These are phyloP conservation scores for Picus viridis DNA, from an alignment of 2,797 vertebrate genomes.

Conservation along the genomic window DNA sequence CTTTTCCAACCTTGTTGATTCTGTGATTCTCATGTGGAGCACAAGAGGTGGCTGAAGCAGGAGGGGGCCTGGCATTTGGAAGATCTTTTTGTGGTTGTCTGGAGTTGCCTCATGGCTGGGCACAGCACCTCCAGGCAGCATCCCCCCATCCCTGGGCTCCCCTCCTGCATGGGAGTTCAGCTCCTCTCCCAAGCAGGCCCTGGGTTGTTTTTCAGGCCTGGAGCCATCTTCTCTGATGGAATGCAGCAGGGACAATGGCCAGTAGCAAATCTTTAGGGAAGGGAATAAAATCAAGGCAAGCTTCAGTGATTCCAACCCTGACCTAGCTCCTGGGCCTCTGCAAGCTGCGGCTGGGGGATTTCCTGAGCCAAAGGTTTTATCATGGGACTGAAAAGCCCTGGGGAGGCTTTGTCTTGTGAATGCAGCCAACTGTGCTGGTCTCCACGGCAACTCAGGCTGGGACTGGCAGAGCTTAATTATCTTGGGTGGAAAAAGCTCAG, in stretches of 20 bases:
- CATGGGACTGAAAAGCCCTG: not conserved
- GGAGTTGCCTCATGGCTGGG: not conserved
- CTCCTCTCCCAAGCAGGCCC: conserved; percentile 20
- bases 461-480: conserved; percentile 1
- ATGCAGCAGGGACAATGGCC: conserved; percentile 54
- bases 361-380: conserved; percentile 33
- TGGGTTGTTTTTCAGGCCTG: conserved; percentile 13
- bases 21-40: fast-evolving
- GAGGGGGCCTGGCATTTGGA: not conserved
- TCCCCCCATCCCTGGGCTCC: not conserved
- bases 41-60: not conserved
- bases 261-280: conserved; percentile 39
- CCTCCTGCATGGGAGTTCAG: not conserved
- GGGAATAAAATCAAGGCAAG: conserved; percentile 45
- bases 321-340: not conserved
- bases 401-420: not conserved
- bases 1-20: no score
- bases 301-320: conserved; percentile 40
- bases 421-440: not conserved
- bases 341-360: not conserved
- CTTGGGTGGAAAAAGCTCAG: not conserved
- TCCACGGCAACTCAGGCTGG: not conserved
- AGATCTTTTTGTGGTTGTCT: not conserved
- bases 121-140: not conserved
- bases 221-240: not conserved